Conservation (phyloP, 2,888 invertebrate genomes). For the Oithona nana region DNA sequence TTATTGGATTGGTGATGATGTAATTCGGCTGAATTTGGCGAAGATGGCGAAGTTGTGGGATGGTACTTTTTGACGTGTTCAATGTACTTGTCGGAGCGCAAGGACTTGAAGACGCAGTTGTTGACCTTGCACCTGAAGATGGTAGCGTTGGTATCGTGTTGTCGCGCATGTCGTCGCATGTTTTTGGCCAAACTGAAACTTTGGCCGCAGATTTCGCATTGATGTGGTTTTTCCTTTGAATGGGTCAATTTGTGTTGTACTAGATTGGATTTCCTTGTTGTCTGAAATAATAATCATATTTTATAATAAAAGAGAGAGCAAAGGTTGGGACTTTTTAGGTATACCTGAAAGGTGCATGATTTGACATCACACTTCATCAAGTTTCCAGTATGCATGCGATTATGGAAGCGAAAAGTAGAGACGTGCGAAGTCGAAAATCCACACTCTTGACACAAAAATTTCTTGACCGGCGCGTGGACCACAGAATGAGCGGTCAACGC, state of each 20-base stretch:
- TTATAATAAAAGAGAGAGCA: too few relatives aligned
- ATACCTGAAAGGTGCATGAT: conserved; percentile 29
- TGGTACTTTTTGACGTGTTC: conserved; percentile 32
- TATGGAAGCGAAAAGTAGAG: conserved; percentile 36
- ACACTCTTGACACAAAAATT: conserved; percentile 38
- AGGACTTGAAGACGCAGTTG: conserved; percentile 31
- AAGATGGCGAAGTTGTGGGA: too few relatives aligned
- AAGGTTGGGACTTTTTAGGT: too few relatives aligned
- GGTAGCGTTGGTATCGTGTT: conserved; percentile 24
- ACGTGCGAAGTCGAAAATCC: conserved; percentile 38
- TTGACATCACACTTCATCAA: conserved; percentile 32
- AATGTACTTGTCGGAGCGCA: conserved; percentile 35
- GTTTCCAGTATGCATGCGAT: conserved; percentile 34
- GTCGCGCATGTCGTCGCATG: conserved; percentile 29
- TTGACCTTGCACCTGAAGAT: conserved; percentile 29
- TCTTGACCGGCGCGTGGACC: conserved; percentile 33
- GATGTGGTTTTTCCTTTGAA: conserved; percentile 25
- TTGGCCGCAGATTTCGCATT: conserved; percentile 38
- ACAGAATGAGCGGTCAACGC: conserved; percentile 36
- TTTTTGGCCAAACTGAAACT: conserved; percentile 38
- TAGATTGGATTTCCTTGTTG: conserved; percentile 28
- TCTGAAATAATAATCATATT: conserved; percentile 22
- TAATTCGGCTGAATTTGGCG: conserved; percentile 13
- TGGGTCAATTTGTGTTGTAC: conserved; percentile 7
- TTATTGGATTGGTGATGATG: neutral